phyloP scores from a whole-genome alignment of 2,797 vertebrate species.

The Anas georgica region DNA sequence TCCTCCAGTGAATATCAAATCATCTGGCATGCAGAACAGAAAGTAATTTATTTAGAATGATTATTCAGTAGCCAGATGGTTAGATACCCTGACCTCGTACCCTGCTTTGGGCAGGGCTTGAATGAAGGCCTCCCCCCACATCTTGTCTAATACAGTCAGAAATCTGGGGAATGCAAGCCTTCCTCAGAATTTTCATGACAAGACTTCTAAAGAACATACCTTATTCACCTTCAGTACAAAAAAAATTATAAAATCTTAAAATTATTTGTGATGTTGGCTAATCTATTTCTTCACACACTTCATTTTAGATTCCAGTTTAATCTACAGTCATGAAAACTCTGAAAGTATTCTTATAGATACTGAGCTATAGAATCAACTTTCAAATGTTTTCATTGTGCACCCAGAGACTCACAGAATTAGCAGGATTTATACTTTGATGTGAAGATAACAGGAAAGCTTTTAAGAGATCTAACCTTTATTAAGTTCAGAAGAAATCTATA shows the following conservation, averaged over 20 bases:
- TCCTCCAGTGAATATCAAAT: background rate
- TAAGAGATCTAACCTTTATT: slow-evolving; percentile 83
- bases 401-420: slow-evolving; percentile 83
- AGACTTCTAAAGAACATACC: background rate
- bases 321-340: slow-evolving; percentile 78
- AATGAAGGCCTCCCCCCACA: background rate
- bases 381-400: slow-evolving; percentile 82
- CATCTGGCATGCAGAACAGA: background rate
- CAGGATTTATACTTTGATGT: slow-evolving; percentile 84
- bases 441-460: slow-evolving; percentile 83
- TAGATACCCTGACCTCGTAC: background rate
- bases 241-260: background rate
- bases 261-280: rapidly evolving
- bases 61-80: background rate
- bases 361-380: slow-evolving; percentile 81
- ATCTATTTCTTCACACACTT: background rate
- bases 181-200: background rate
- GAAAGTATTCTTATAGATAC: slow-evolving; percentile 78
- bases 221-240: background rate
- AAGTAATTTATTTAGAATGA: background rate
- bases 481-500: slow-evolving; percentile 82
- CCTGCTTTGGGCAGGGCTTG: background rate
- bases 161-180: background rate
- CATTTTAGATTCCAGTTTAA: slow-evolving; percentile 74
- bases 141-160: background rate